These are phyloP conservation scores for Rhombomys opimus DNA, from an alignment of 2,113 vertebrate species.

Conservation along the genomic window DNA sequence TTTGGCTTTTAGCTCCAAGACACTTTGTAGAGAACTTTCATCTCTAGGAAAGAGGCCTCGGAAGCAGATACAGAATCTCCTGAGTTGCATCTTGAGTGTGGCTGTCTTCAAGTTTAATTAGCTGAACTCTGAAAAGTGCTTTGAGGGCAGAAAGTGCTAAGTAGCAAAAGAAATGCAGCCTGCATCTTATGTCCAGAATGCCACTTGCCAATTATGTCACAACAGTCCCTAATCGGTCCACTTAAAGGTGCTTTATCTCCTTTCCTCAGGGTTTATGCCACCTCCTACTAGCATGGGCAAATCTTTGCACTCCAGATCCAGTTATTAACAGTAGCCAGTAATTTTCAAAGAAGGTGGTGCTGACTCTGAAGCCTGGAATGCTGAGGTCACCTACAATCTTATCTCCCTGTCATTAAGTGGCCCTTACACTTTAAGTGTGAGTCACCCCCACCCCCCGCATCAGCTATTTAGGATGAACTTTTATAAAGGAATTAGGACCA, in stretches of 20 bases:
- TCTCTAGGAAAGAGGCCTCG: constrained; percentile 43
- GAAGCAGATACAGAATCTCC: constrained; percentile 53
- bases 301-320: constrained; percentile 66
- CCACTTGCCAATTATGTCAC: constrained; percentile 60
- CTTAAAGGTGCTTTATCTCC: constrained; percentile 75
- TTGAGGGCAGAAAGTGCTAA: constrained; percentile 56
- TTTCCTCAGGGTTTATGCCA: constrained; percentile 57
- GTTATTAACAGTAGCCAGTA: constrained; percentile 78
- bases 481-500: not conserved
- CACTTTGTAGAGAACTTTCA: constrained; percentile 40
- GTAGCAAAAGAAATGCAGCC: constrained; percentile 21
- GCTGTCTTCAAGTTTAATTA: constrained; percentile 66
- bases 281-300: constrained; percentile 39
- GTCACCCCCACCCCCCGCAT: not conserved
- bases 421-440: constrained; percentile 55
- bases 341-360: constrained; percentile 70
- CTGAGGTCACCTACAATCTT: constrained; percentile 73
- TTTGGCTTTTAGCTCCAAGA: not conserved
- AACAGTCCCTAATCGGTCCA: constrained; percentile 67
- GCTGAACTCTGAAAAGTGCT: constrained; percentile 45
- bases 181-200: not conserved
- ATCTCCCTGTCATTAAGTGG: constrained; percentile 72
- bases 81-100: constrained; percentile 62
- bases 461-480: not conserved
- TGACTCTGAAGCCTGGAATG: constrained; percentile 77